Conservation (phyloP, 2,797 vertebrate genomes). For the Leucoraja ocellata region DNA sequence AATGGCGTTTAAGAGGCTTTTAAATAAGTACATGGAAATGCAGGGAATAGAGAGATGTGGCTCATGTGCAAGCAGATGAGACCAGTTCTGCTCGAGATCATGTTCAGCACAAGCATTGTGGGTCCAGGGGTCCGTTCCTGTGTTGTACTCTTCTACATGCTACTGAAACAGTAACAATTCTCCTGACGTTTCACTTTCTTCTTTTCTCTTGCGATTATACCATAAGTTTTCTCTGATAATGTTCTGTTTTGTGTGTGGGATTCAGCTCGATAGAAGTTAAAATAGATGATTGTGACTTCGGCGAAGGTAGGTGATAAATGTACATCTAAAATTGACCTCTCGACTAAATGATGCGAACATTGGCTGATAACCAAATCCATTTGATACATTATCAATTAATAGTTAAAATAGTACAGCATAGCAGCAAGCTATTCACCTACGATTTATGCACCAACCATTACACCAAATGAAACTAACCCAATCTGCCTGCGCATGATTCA, state of each 20-base stretch:
- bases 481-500: too few species aligned
- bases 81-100: too few species aligned
- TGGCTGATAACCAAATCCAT: not conserved
- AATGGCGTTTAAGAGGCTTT: too few species aligned
- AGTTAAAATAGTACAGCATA: not conserved
- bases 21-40: too few species aligned
- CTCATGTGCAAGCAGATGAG: too few species aligned
- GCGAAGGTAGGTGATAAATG: not conserved
- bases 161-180: not conserved
- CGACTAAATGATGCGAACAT: not conserved
- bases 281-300: not conserved
- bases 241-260: not conserved
- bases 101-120: too few species aligned
- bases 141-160: too few species aligned
- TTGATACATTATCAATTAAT: not conserved
- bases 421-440: too few species aligned
- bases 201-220: not conserved
- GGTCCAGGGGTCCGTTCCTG: too few species aligned
- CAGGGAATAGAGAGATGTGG: too few species aligned
- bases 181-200: not conserved
- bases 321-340: not conserved
- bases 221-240: not conserved
- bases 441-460: too few species aligned
- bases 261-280: not conserved
- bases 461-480: too few species aligned